phyloP scores from a whole-genome alignment of 2,113 vertebrate species.

The Pycnonotus jocosus region DNA sequence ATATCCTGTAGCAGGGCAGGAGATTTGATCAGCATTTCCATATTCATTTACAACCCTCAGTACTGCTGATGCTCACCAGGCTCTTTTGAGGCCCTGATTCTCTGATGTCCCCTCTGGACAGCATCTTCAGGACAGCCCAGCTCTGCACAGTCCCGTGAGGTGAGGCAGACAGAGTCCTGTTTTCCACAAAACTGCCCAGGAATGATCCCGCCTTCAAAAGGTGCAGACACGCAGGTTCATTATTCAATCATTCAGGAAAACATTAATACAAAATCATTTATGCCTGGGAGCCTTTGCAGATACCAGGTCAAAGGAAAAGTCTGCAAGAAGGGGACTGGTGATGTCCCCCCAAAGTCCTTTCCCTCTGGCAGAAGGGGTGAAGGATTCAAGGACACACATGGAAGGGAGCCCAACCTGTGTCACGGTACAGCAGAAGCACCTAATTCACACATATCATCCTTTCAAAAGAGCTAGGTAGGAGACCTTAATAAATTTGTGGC shows the following conservation, averaged over 20 bases:
- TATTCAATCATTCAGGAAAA: background rate
- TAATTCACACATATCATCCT: background rate
- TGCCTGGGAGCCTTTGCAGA: background rate
- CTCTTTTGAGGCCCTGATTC: background rate
- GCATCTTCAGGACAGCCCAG: background rate
- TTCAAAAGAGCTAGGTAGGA: background rate
- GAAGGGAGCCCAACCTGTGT: background rate
- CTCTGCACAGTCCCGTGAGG: fast-evolving
- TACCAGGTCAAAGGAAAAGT: background rate
- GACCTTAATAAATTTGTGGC: background rate
- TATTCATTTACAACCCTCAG: background rate
- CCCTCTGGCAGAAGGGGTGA: background rate
- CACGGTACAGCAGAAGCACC: background rate
- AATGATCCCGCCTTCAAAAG: fast-evolving
- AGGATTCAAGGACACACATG: background rate
- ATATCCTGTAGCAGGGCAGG: background rate
- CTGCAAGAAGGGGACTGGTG: background rate
- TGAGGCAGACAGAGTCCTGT: too few species aligned
- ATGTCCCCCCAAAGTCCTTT: fast-evolving
- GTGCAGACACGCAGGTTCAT: background rate
- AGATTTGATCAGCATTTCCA: background rate
- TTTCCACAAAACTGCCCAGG: background rate
- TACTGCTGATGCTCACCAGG: background rate
- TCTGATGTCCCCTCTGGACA: background rate
- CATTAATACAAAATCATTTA: background rate